Evolutionary conservation across 2,888 invertebrate genomes (phyloP), one percentile per base, ranked within the genome.

Genomic region (Papilio gigon): DNA sequence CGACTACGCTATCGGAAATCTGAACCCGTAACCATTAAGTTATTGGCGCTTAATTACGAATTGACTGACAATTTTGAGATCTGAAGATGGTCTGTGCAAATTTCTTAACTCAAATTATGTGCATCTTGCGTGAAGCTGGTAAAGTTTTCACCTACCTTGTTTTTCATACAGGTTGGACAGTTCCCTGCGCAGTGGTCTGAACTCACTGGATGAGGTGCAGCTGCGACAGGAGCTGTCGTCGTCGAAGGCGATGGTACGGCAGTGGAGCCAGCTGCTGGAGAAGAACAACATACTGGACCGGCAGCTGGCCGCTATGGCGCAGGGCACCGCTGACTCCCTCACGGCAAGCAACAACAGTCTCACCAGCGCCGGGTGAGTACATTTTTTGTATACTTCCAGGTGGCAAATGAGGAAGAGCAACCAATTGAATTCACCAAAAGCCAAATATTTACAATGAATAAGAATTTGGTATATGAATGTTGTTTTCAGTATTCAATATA

Each of bases 271-370:
- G 73, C 78, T 92, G 71, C 77, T 92, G 72, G 90, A 91, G 75
- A 90, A 90, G 80, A 92, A 89, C 78, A 88, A 86, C 75, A 71
- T 92, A 70, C 81, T 91, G 68, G 92, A 92, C 75, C 83, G 83
- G 4, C 89, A 90, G 75, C 78, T 91, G 59, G 92, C 92, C 0
- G 92, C 92, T 72, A 90, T 91, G 80, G 88, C 90, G 74, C 87
- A 90, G 78, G 90, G 90, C 78, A 82, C 87, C 76, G 82, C 90
- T 73, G 84, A 92, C 81, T 89, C 93, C 59, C 86, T 91, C 67
- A 81, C 87, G 79, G 85, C 92, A 75, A 86, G 93, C 90, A 86
- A 90, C 82, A 88, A 82, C 75, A 92, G 92, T 77, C 86, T 92
- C 70, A 80, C 85, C 73, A 92, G 88, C 75, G 84, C 90, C 68